phyloP scores from a whole-genome alignment of 2,797 vertebrate species.

The Spheniscus humboldti region DNA sequence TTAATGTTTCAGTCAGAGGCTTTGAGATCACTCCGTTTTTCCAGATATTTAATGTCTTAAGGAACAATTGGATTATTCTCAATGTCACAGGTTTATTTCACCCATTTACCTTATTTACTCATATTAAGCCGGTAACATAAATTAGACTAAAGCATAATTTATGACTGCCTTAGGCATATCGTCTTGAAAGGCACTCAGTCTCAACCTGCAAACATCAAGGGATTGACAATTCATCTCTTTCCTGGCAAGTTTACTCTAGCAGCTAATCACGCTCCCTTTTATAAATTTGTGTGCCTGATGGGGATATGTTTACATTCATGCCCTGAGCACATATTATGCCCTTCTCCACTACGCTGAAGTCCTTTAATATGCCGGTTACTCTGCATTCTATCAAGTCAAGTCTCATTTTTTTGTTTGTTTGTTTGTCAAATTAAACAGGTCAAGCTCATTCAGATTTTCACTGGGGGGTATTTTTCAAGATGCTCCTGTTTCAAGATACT shows the following conservation, averaged over 20 bases:
- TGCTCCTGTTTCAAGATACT: neutral
- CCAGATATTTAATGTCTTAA: neutral
- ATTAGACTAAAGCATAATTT: conserved; percentile 18
- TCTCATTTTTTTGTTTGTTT: neutral
- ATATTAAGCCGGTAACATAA: neutral
- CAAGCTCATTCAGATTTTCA: neutral
- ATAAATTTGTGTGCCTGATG: neutral
- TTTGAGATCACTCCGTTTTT: neutral
- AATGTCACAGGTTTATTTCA: conserved; percentile 28
- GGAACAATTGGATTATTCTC: neutral
- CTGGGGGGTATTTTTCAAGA: neutral
- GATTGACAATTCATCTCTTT: neutral
- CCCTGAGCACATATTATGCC: neutral
- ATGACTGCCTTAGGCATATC: neutral
- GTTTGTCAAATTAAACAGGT: neutral
- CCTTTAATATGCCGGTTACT: neutral
- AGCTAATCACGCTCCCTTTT: neutral
- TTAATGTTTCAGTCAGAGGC: neutral
- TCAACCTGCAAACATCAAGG: neutral
- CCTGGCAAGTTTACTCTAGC: neutral
- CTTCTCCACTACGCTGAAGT: neutral
- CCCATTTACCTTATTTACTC: conserved; percentile 23
- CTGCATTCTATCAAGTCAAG: neutral
- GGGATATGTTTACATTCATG: neutral
- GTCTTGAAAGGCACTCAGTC: conserved; percentile 5